Percentiles rank a stretch among this genome's conserved stretches.
phyloP scores from a whole-genome alignment of 2,888 invertebrate genomes.

The Matsumyia berberina region DNA sequence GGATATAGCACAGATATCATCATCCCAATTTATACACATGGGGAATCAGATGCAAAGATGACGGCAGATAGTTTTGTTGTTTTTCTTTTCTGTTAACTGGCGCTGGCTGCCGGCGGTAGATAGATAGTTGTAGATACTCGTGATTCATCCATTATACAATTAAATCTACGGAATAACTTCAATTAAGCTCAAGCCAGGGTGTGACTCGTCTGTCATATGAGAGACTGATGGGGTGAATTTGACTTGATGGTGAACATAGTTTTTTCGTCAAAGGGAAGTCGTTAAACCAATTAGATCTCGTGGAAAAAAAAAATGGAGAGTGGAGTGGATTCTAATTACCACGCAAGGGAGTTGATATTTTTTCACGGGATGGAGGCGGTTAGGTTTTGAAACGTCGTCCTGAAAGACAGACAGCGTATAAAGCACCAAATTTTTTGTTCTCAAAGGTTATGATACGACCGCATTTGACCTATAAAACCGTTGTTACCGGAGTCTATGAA shows the following conservation, averaged over 20 bases:
- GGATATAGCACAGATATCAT: conserved; percentile 69
- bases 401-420: no score
- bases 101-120: conserved; percentile 12
- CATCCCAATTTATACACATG: conserved; percentile 53
- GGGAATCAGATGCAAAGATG: conserved; percentile 54
- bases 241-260: conserved; percentile 25
- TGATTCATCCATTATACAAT: conserved; percentile 76
- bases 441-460: no score
- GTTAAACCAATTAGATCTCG: conserved; percentile 44
- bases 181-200: conserved; percentile 74
- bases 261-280: conserved; percentile 17
- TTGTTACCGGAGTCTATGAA: no score
- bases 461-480: no score
- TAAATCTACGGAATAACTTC: conserved; percentile 75
- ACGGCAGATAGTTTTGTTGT: conserved; percentile 59
- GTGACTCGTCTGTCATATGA: conserved; percentile 67
- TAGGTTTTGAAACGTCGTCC: no score
- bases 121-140: conserved; percentile 47
- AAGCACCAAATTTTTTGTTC: no score
- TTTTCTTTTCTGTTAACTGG: conserved; percentile 27
- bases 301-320: no score
- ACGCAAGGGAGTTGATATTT: conserved; percentile 23
- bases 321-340: conserved; percentile 12
- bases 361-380: no score
- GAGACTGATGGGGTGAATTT: conserved; percentile 69